Base-by-base conservation (phyloP, 2,797 vertebrate genomes). In the Lindbergichthys nudifrons region DNA sequence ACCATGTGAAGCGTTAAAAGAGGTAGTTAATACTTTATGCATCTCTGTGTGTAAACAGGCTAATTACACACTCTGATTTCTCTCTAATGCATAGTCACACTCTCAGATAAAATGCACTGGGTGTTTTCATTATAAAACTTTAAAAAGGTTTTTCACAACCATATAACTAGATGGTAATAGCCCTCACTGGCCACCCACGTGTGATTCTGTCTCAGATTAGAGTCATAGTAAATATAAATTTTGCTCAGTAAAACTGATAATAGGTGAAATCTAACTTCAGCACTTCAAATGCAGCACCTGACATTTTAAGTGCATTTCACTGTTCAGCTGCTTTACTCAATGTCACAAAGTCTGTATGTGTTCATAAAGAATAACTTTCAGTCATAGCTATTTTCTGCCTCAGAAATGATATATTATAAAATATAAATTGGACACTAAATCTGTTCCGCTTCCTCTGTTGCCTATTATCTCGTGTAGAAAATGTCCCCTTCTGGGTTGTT, bases 401-500 rank as follows among this genome's bases (percentile, higher is more conserved):
- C 19, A 48, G 32, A 63, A 42, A 50, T n/a, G 9, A n/a, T 45
- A 36, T 36, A 36, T 36, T 36, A 36, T 36, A 36, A 36, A 36
- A 36, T 36, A 36, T 7, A 36, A 36, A 36, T 36, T 36, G 8
- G 32, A 36, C 6, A 36, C 32, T 36, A 36, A 36, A 36, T 59
- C 46, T 36, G 50, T 57, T 58, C 18, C 8, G 5, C 54, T 56
- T 70, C 58, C 30, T 64, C 39, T 11, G 7, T 57, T 32, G 8
- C 14, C n/a, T 1, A 16, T 63, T 30, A n/a, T 59, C 18, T 68
- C 26, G 13, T 51, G 42, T 42, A 32, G 39, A 41, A 67, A 41
- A 9, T 23, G 53, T 32, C 11, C 15, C 3, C 18, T 36, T 5
- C 10, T 30, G 39, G 18, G n/a, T 65, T 41, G 78, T 66, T 81